These are phyloP conservation scores for Lasius fuliginosus DNA, from an alignment of 2,888 invertebrate genomes.

Conservation along the genomic window DNA sequence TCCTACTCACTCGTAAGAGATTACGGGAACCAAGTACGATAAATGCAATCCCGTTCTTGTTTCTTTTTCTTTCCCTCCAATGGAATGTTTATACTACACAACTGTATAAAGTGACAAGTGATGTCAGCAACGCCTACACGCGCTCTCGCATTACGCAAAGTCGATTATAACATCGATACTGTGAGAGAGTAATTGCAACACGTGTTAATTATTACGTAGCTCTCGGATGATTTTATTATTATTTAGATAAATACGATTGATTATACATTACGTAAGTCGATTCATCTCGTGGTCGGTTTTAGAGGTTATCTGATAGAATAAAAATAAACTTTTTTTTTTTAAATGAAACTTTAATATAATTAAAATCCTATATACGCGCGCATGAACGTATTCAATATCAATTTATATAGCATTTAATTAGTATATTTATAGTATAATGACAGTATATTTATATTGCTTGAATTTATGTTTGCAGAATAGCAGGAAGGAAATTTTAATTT, in stretches of 20 bases:
- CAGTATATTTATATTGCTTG: neutral
- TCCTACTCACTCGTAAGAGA: neutral
- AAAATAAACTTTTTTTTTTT: neutral
- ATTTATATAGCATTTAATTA: neutral
- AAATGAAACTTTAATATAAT: neutral
- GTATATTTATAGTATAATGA: no score
- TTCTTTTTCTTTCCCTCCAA: neutral
- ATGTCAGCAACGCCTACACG: conserved; percentile 30
- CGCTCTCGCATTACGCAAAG: no score
- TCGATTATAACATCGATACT: neutral
- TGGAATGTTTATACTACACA: conserved; percentile 25
- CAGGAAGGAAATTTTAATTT: neutral
- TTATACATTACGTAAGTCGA: neutral
- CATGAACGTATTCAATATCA: neutral
- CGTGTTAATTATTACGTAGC: neutral
- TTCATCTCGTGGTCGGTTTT: neutral
- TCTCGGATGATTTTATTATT: neutral
- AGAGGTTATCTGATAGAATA: neutral
- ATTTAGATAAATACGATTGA: conserved; percentile 3
- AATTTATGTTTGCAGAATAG: conserved; percentile 15
- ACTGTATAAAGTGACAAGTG: neutral
- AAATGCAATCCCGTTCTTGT: conserved; percentile 24
- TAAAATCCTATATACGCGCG: neutral
- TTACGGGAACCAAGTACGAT: neutral
- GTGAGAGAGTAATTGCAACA: neutral